These are phyloP conservation scores for Turnix velox DNA, from an alignment of 2,113 vertebrate species.

Conservation along the genomic window DNA sequence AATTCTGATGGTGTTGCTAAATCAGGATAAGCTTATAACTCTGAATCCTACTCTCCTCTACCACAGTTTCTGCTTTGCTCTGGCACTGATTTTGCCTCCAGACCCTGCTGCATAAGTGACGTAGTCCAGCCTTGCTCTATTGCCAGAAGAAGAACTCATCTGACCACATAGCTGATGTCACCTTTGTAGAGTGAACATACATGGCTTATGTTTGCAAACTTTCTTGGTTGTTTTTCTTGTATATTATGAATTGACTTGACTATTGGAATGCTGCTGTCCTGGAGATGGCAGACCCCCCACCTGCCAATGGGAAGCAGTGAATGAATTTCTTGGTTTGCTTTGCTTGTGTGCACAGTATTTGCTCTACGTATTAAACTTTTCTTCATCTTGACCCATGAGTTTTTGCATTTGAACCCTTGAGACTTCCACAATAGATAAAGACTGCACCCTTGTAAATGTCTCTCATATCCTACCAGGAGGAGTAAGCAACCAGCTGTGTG, in stretches of 20 bases:
- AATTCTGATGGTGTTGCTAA: not conserved
- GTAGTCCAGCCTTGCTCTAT: not conserved
- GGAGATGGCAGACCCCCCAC: not conserved
- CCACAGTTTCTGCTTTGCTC: not conserved
- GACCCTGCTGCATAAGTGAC: not conserved
- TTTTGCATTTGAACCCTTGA: not conserved
- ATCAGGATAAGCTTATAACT: not conserved
- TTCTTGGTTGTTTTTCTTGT: not conserved
- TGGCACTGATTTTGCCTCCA: not conserved
- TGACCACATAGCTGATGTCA: not conserved
- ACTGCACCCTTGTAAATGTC: not conserved
- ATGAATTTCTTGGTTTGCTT: not conserved
- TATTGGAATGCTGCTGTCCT: not conserved
- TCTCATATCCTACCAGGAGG: too few species aligned
- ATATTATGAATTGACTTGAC: not conserved
- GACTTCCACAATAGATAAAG: too few species aligned
- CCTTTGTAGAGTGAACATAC: not conserved
- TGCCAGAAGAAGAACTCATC: not conserved
- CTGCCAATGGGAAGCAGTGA: accelerated
- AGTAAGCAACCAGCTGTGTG: accelerated
- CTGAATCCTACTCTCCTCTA: not conserved
- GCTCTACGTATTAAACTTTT: not conserved
- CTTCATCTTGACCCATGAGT: not conserved
- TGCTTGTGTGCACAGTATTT: accelerated
- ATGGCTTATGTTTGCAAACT: not conserved